Percentiles rank a stretch among this genome's conserved stretches.
Conservation (phyloP, 1,140 invertebrate species). For the Ips typographus region DNA sequence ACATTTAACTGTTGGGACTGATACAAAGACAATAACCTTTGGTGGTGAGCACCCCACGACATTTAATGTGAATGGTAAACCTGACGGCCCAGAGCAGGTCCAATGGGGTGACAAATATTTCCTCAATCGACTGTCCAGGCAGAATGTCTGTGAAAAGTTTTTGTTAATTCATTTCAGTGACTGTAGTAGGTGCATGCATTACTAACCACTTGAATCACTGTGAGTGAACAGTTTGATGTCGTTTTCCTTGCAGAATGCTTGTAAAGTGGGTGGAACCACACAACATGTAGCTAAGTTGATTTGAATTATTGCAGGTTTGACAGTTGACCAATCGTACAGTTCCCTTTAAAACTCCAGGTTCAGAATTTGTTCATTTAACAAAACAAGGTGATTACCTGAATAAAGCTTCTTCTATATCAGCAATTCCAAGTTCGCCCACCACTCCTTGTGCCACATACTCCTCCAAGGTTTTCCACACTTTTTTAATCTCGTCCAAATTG, state of each 20-base stretch:
- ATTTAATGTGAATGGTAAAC: constrained; percentile 87
- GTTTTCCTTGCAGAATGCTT: constrained; percentile 85
- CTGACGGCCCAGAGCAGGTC: constrained; percentile 71
- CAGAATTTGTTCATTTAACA: neutral
- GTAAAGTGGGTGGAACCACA: constrained; percentile 87
- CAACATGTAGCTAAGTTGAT: constrained; percentile 95
- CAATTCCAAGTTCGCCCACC: constrained; percentile 78
- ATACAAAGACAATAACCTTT: constrained; percentile 68
- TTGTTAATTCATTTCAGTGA: neutral
- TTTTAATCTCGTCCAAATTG: constrained; percentile 65
- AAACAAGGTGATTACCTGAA: constrained; percentile 53
- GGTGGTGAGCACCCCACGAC: constrained; percentile 82
- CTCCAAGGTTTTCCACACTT: constrained; percentile 74
- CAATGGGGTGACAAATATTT: constrained; percentile 55
- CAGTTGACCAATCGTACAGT: constrained; percentile 75
- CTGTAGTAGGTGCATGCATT: neutral
- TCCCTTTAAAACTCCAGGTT: constrained; percentile 52
- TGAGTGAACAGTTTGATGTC: constrained; percentile 94
- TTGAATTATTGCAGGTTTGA: constrained; percentile 90
- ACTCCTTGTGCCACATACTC: constrained; percentile 65
- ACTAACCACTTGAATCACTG: constrained; percentile 82
- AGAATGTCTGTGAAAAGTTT: constrained; percentile 59
- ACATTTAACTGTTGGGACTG: constrained; percentile 12
- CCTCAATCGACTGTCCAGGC: constrained; percentile 54
- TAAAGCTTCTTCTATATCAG: constrained; percentile 81